These are phyloP conservation scores for Strongylocentrotus purpuratus DNA, from an alignment of 35 echinoderm and acorn worm species.

Conservation along the genomic window DNA sequence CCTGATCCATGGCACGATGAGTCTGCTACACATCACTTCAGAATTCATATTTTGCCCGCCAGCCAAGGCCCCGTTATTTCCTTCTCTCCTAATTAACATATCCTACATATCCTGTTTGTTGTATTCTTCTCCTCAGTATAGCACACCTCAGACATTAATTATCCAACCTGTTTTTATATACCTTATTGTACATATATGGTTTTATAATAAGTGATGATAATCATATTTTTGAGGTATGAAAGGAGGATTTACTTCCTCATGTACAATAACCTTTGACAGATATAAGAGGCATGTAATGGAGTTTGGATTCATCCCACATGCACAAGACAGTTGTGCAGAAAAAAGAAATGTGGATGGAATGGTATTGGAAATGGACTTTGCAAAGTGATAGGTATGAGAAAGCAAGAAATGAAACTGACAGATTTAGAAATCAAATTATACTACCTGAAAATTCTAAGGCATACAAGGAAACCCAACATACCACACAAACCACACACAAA, in stretches of 20 bases:
- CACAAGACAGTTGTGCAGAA: not conserved
- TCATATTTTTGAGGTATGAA: not conserved
- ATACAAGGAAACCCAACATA: too few relatives aligned
- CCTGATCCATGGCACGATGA: conserved; percentile 10
- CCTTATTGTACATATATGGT: not conserved
- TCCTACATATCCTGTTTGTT: conserved; percentile 51
- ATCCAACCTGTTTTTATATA: not conserved
- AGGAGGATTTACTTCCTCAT: not conserved
- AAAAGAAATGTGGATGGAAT: too few relatives aligned
- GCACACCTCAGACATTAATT: not conserved
- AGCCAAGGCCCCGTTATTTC: conserved; percentile 11
- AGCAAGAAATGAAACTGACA: too few relatives aligned
- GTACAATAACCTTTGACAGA: not conserved
- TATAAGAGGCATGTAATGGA: not conserved
- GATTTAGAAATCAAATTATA: too few relatives aligned
- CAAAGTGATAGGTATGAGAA: too few relatives aligned
- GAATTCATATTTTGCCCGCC: conserved; percentile 13
- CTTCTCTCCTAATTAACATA: conserved; percentile 37
- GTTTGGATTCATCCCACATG: not conserved
- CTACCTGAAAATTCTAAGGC: too few relatives aligned
- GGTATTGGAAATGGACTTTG: too few relatives aligned
- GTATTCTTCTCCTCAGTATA: not conserved
- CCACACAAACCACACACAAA: too few relatives aligned
- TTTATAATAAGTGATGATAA: not conserved
- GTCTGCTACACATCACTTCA: conserved; percentile 9